Evolutionary conservation across 1,140 invertebrate genomes (phyloP).

Genomic region (Euura saliciscinereae): DNA sequence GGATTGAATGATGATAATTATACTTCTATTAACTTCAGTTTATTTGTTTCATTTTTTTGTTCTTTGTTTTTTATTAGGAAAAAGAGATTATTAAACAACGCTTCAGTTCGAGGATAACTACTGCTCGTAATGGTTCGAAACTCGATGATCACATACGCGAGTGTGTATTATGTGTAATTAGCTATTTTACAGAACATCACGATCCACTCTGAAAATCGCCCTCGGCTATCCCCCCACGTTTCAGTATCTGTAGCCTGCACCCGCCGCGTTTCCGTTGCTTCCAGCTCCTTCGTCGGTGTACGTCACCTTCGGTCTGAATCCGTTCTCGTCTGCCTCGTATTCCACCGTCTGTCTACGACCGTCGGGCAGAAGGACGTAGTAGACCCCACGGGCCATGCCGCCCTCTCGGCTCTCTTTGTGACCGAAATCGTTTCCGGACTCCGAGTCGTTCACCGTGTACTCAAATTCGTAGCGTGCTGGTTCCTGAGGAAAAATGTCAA

Average conservation of each 20-base stretch:
- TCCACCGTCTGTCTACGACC: slow-evolving; percentile 56
- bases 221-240: background rate
- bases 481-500: slow-evolving; percentile 25
- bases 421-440: slow-evolving; percentile 49
- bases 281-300: slow-evolving; percentile 70
- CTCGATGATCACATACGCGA: background rate
- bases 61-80: too few relatives aligned
- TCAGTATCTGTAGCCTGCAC: slow-evolving; percentile 11
- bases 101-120: too few relatives aligned
- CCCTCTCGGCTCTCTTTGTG: slow-evolving; percentile 54
- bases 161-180: slow-evolving; percentile 13
- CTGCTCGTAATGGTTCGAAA: too few relatives aligned
- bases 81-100: too few relatives aligned
- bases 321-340: slow-evolving; percentile 54
- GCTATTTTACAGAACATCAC: slow-evolving; percentile 23
- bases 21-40: too few relatives aligned
- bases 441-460: slow-evolving; percentile 53
- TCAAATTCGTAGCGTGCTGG: slow-evolving; percentile 57
- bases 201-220: slow-evolving; percentile 26
- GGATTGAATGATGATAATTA: too few relatives aligned
- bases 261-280: slow-evolving; percentile 40
- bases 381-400: slow-evolving; percentile 49
- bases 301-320: slow-evolving; percentile 56
- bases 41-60: too few relatives aligned
- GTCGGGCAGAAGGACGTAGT: slow-evolving; percentile 55